Evolutionary conservation across 2,888 invertebrate species (phyloP).

Genomic region (Chironomus tentans): DNA sequence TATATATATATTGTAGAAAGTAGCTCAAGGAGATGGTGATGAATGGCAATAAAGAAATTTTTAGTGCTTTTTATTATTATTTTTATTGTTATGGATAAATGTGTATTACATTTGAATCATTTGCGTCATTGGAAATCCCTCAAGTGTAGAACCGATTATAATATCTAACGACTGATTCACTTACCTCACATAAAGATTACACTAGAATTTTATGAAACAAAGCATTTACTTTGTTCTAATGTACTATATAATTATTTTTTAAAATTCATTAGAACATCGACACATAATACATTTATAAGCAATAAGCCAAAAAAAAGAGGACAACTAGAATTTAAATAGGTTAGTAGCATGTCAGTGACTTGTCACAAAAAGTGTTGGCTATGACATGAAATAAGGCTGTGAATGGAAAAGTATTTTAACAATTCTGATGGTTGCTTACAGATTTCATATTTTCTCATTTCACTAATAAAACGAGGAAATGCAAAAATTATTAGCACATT

Average conservation of each 20-base stretch:
- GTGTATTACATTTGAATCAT: background rate
- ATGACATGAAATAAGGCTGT: background rate
- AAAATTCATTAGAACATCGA: too few species aligned
- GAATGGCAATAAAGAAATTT: background rate
- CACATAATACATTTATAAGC: background rate
- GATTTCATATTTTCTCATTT: too few species aligned
- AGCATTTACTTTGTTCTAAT: too few species aligned
- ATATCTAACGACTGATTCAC: too few species aligned
- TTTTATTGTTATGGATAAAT: too few species aligned
- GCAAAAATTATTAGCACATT: background rate
- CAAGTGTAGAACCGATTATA: background rate
- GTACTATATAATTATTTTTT: too few species aligned
- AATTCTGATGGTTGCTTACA: too few species aligned
- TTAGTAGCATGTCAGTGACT: conserved; percentile 17
- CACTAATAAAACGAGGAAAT: background rate
- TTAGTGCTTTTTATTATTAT: too few species aligned
- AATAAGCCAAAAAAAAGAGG: background rate
- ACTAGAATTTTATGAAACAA: too few species aligned
- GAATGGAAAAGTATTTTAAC: too few species aligned
- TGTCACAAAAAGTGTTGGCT: background rate
- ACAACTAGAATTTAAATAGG: background rate
- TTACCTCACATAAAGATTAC: too few species aligned
- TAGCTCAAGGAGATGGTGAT: background rate
- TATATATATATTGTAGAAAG: background rate
- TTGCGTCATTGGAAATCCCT: background rate